Evolutionary conservation across 2,797 vertebrate species (phyloP), one percentile per base, ranked within the genome.

Genomic region (Arvicola amphibius): DNA sequence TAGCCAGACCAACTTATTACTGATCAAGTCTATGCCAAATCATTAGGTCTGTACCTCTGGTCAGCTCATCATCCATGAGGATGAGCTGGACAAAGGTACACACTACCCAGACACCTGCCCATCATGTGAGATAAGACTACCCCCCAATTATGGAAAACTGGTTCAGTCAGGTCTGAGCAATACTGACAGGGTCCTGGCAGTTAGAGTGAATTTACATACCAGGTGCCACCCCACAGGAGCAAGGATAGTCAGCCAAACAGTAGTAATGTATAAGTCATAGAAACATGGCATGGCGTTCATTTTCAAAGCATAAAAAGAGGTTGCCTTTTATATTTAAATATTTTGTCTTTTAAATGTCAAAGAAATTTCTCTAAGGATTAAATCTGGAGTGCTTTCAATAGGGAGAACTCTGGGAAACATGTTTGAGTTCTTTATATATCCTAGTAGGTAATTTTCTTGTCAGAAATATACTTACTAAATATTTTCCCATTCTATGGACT

Each of bases 1-100:
- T 40, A 4, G 0, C 8, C 6, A 23, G 51, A 19, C 0, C 0
- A 32, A 14, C n/a, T 43, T 74, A 7, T 53, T 53, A 37, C 21
- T 48, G 25, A 71, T 21, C 9, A 61, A 48, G 25, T 59, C 5
- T 17, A 10, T 43, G 25, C 40, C 67, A 89, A 85, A 53, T 27
- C 13, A 63, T 73, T 8, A 79, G 5, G 46, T 87, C 14, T 61
- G n/a, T 7, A 13, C n/a, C 43, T 74, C 25, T 92, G 65, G 21
- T 8, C 25, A 12, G 13, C 21, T 86, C 17, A 56, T 12, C 37
- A 32, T 83, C 19, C 23, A 4, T 29, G 7, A 92, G 6, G 17
- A 48, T 65, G 40, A 65, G 12, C 17, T 85, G 61, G 5, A 6
- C 17, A 67, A 19, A 46, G 17, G 2, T n/a, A 34, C 27, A 43